Conservation (phyloP, 2,888 invertebrate genomes). For the Punctoribates punctum region DNA sequence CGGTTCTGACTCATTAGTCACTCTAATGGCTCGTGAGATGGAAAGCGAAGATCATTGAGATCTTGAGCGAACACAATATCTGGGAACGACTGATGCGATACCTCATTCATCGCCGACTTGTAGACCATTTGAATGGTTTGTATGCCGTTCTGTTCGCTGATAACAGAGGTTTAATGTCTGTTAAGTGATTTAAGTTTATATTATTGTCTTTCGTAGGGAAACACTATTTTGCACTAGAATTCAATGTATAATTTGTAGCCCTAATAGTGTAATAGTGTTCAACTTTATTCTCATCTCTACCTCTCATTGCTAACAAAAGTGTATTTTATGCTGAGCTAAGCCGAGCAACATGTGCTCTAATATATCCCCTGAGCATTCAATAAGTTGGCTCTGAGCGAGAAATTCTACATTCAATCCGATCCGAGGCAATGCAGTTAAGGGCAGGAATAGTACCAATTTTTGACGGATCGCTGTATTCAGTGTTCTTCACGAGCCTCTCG, state of each 20-base stretch:
- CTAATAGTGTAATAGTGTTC: conserved; percentile 22
- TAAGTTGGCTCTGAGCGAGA: conserved; percentile 14
- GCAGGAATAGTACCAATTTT: conserved; percentile 7
- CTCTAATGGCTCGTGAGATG: conserved; percentile 19
- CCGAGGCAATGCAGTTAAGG: conserved; percentile 1
- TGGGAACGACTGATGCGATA: background rate
- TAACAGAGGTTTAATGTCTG: background rate
- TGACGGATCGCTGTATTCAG: conserved; percentile 15
- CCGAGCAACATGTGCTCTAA: conserved; percentile 26
- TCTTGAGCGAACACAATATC: background rate
- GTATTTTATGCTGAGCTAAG: conserved; percentile 9
- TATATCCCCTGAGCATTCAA: conserved; percentile 27
- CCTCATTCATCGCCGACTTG: background rate
- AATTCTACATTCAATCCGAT: background rate
- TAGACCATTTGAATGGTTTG: background rate
- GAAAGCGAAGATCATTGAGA: conserved; percentile 12
- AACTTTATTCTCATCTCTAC: conserved; percentile 6
- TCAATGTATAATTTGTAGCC: conserved; percentile 22
- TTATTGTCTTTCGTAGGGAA: conserved; percentile 6
- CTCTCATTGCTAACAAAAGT: background rate
- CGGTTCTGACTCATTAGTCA: conserved; percentile 28
- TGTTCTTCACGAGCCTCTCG: conserved; percentile 14
- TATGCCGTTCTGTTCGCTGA: background rate
- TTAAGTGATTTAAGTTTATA: conserved; percentile 23
- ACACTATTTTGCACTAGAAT: conserved; percentile 9